Base-by-base conservation (phyloP, 1,140 invertebrate genomes). In the Solen grandis region DNA sequence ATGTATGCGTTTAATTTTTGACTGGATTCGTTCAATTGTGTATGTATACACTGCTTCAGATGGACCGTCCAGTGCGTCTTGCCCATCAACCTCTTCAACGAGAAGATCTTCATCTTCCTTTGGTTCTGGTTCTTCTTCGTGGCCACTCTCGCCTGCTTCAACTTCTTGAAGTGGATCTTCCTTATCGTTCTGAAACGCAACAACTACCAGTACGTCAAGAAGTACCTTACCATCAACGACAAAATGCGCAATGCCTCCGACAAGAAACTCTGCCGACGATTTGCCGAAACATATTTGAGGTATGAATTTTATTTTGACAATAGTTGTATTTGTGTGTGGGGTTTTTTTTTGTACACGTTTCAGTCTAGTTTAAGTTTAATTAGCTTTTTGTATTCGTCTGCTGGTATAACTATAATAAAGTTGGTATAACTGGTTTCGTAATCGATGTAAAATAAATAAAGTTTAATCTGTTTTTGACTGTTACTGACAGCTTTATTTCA, bases 81-180 rank as follows among this genome's bases (percentile, higher is more conserved):
- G 8, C 93, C 93, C 68, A 92, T 93, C 68, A 93, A 93, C 73
- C 88, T 93, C 22, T 93, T 93, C 86, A 93, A 93, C 72, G 93
- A 93, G 84, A 93, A 93, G 86, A 93, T 93, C 25, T 93, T 93
- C 84, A 89, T 93, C 10, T 92, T 93, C 79, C 73, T 93, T 22
- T 93, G 93, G 93, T 93, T 93, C 84, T 93, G 93, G 93, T 88
- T 93, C 62, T 88, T 93, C 50, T 88, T 93, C 68, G 86, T 93
- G 5, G 87, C 92, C 4, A 76, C 90, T 50, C 86, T 92, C 5
- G 89, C 85, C 25, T 81, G 83, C 38, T 70, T 86, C 52, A 89
- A 86, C 77, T 68, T 88, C 19, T 74, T 85, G 14, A 65, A 78
- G 19, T 90, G 88, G 88, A 27, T 88, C 13, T 78, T 85, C 46